Evolutionary conservation across 2,888 invertebrate species (phyloP), one percentile per base, ranked within the genome.

Genomic region (Allophyes oxyacanthae): DNA sequence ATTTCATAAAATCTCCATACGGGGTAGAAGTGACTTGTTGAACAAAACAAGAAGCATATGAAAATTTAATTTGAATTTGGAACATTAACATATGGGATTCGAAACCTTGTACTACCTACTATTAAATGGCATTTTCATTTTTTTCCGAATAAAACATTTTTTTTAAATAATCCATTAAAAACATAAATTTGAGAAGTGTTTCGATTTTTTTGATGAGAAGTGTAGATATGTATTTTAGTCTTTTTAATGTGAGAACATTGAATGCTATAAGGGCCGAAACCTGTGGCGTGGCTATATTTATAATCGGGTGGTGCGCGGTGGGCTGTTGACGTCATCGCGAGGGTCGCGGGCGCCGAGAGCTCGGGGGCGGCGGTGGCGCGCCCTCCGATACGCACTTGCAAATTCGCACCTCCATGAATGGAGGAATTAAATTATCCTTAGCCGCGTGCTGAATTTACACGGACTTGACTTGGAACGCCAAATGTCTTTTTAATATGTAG

Each of bases 351-450:
- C 66, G 64, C 57, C 44, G 68, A 78, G 75, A 66, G 66, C 63
- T 77, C 62, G 73, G 69, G 73, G 76, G 28, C 4, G 77, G 62
- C 57, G 71, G 73, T 76, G 86, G 82, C 87, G 88, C 87, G 83
- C 89, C 91, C 89, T 89, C 87, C 86, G 79, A 83, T 91, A 93
- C 92, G 92, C 91, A 91, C 92, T 92, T 90, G 87, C 90, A 87
- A 92, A 91, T 91, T 93, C 88, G 87, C 91, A 91, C 91, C 91
- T 90, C 87, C 84, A 91, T 92, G 91, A 93, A 92, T 93, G 93
- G 86, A 90, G 78, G 85, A 89, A 90, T 90, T 86, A 89, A 88
- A 90, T 91, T 91, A 90, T 89, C 83, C 84, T 85, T 81, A 85
- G 82, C 74, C 78, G 79, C 74, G 81, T 77, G 77, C 78, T 83